A percentile compares a stretch with the other conserved stretches of the same genome.
phyloP scores from a whole-genome alignment of 2,888 invertebrate species.

The Netelia inedita region DNA sequence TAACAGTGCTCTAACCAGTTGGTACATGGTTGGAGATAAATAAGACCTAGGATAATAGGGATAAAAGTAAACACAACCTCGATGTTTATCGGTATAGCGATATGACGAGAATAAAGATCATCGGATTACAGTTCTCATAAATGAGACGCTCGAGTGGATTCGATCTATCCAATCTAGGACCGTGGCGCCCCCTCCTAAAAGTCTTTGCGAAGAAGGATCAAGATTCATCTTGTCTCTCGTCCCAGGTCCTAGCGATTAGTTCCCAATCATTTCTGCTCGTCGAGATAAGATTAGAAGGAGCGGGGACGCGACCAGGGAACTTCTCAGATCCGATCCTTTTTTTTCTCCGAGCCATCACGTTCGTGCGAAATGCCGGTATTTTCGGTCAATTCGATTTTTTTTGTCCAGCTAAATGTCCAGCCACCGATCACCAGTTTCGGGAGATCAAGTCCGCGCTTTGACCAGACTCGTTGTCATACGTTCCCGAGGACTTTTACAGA shows the following conservation, averaged over 20 bases:
- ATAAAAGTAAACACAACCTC: background rate
- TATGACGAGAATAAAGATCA: slow-evolving; percentile 32
- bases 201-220: slow-evolving; percentile 15
- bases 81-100: slow-evolving; percentile 16
- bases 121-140: slow-evolving; percentile 5
- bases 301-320: background rate
- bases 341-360: background rate
- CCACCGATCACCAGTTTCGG: background rate
- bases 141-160: slow-evolving; percentile 17
- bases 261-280: slow-evolving; percentile 41
- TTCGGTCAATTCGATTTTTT: background rate
- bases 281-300: slow-evolving; percentile 29
- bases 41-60: background rate
- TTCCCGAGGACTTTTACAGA: background rate
- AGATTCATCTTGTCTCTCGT: slow-evolving; percentile 38
- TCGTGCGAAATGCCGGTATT: slow-evolving; percentile 17
- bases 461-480: background rate
- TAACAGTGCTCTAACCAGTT: background rate
- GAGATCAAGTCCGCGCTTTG: background rate
- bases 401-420: background rate
- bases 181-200: background rate
- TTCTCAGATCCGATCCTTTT: slow-evolving; percentile 6
- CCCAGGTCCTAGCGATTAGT: slow-evolving; percentile 35
- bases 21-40: background rate
- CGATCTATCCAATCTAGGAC: slow-evolving; percentile 25